Evolutionary conservation across 2,888 invertebrate species (phyloP).

Genomic region (Eumacrocentrus americanus): DNA sequence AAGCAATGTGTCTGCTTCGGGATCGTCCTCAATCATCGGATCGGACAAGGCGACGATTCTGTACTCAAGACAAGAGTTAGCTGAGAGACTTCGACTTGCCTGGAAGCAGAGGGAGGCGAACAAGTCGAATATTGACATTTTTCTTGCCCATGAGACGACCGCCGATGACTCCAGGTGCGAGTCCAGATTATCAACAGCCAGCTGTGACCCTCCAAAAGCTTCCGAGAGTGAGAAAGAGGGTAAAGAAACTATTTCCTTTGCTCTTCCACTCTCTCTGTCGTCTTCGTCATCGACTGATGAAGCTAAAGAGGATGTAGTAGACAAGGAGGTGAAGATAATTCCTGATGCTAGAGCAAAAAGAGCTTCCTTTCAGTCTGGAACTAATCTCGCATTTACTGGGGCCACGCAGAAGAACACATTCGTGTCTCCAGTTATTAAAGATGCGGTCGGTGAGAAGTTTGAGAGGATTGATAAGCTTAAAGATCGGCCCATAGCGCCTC

Average conservation of each 20-base stretch:
- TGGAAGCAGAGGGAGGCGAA: slow-evolving; percentile 64
- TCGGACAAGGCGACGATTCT: slow-evolving; percentile 51
- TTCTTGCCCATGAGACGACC: slow-evolving; percentile 65
- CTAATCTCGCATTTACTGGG: slow-evolving; percentile 48
- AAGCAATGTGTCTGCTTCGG: background rate
- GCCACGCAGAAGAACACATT: slow-evolving; percentile 6
- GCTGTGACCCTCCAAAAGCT: slow-evolving; percentile 33
- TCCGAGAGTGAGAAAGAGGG: too few relatives aligned
- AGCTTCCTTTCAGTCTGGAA: slow-evolving; percentile 50
- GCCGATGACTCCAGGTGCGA: slow-evolving; percentile 51
- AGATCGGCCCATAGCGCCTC: background rate
- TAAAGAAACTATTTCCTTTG: background rate
- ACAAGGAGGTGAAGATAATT: slow-evolving; percentile 24
- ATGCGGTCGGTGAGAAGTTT: slow-evolving; percentile 13
- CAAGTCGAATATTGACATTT: slow-evolving; percentile 69
- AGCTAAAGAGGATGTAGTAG: background rate
- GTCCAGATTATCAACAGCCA: slow-evolving; percentile 46
- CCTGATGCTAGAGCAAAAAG: slow-evolving; percentile 44
- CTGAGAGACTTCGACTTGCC: slow-evolving; percentile 62
- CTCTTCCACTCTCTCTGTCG: background rate
- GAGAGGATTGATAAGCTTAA: background rate
- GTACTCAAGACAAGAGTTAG: slow-evolving; percentile 63
- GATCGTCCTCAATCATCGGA: slow-evolving; percentile 9
- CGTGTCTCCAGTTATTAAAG: slow-evolving; percentile 13
- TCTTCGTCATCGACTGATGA: slow-evolving; percentile 16